These are phyloP conservation scores for Python bivittatus DNA, from an alignment of 2,113 vertebrate genomes.

Conservation along the genomic window DNA sequence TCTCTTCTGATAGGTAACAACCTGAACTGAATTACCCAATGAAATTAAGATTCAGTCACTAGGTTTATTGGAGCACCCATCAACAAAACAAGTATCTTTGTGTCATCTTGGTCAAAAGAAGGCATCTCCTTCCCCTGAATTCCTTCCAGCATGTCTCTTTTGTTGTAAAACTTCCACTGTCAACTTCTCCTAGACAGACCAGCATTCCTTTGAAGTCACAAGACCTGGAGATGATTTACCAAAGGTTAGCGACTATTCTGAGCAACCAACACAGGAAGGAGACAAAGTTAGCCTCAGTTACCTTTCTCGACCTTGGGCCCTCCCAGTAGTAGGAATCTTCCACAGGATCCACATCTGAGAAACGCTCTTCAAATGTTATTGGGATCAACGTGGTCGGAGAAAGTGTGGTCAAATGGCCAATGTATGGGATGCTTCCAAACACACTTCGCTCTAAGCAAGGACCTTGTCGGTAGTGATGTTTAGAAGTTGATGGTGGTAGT, in stretches of 20 bases:
- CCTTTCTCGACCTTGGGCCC: constrained; percentile 43
- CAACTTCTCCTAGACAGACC: constrained; percentile 42
- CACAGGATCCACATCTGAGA: constrained; percentile 18
- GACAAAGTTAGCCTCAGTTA: constrained; percentile 4
- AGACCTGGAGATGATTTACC: constrained; percentile 21
- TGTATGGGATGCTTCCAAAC: constrained; percentile 28
- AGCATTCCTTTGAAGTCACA: constrained; percentile 58
- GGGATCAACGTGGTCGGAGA: constrained; percentile 21
- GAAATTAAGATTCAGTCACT: neutral
- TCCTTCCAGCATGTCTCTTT: constrained; percentile 48
- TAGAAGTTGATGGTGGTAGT: neutral
- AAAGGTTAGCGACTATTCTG: constrained; percentile 34
- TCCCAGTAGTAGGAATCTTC: constrained; percentile 18
- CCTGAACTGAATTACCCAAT: neutral
- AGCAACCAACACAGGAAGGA: constrained; percentile 9
- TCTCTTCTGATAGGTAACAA: neutral
- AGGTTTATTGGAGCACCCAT: neutral
- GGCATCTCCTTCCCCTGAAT: constrained; percentile 46
- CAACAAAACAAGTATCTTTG: neutral
- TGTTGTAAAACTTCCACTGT: constrained; percentile 62
- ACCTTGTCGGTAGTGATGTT: constrained; percentile 15
- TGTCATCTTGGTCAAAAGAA: neutral
- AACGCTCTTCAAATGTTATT: neutral
- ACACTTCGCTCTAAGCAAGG: neutral
- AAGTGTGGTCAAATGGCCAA: neutral